phyloP scores from a whole-genome alignment of 2,888 invertebrate species.

The Xylophagus ater region DNA sequence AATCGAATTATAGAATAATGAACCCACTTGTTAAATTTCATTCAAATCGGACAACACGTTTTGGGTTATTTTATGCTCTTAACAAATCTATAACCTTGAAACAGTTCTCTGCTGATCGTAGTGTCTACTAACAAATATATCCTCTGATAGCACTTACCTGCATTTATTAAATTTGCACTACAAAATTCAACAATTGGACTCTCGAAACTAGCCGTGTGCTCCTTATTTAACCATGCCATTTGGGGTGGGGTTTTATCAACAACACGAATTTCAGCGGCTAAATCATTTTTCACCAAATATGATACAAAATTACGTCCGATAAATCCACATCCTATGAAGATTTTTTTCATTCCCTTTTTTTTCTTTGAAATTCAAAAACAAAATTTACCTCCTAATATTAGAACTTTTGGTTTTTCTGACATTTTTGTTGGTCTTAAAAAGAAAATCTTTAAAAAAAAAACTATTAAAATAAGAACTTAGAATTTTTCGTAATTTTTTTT shows the following conservation, averaged over 20 bases:
- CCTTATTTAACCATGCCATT: constrained; percentile 75
- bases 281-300: constrained; percentile 64
- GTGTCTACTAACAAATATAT: too few species aligned
- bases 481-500: too few species aligned
- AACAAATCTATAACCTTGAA: too few species aligned
- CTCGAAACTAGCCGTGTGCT: constrained; percentile 61
- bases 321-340: constrained; percentile 75
- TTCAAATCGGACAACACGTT: too few species aligned
- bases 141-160: constrained; percentile 46
- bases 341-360: constrained; percentile 17
- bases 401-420: constrained; percentile 33
- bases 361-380: constrained; percentile 14
- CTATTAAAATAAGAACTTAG: too few species aligned
- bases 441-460: too few species aligned
- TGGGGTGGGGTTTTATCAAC: constrained; percentile 91
- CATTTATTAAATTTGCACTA: constrained; percentile 84
- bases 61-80: too few species aligned
- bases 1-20: too few species aligned
- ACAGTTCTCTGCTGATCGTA: too few species aligned
- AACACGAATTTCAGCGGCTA: constrained; percentile 63
- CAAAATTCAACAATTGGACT: constrained; percentile 71
- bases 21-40: too few species aligned
- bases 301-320: constrained; percentile 81
- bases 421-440: constrained; percentile 6
- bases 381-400: constrained; percentile 36